phyloP scores from a whole-genome alignment of 2,888 invertebrate species.

The Eulithis testata region DNA sequence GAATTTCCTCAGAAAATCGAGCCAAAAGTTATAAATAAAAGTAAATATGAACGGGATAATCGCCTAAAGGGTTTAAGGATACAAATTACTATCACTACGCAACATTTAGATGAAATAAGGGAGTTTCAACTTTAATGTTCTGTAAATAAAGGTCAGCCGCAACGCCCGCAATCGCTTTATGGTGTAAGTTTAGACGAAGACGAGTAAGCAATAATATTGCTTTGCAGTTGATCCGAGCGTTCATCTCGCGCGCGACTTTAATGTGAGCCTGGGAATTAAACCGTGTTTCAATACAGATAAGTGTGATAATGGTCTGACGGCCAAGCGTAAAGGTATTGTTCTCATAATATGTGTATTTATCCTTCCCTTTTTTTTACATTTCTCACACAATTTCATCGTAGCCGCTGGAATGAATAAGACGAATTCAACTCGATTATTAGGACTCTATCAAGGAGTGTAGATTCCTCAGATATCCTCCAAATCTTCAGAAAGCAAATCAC shows the following conservation, averaged over 20 bases:
- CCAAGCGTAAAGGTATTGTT: no score
- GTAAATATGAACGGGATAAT: conserved; percentile 14
- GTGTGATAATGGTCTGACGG: no score
- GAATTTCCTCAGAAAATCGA: conserved; percentile 6
- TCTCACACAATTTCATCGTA: no score
- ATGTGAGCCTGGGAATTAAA: conserved; percentile 1
- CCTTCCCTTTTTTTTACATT: no score
- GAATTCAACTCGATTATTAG: no score
- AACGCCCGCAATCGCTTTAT: neutral
- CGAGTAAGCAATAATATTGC: conserved; percentile 34
- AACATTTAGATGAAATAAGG: conserved; percentile 19
- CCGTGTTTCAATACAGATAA: neutral
- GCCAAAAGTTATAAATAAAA: conserved; percentile 7
- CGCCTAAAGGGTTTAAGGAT: conserved; percentile 7
- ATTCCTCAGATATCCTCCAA: no score
- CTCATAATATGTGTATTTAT: no score
- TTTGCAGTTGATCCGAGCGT: conserved; percentile 32
- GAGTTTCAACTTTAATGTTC: conserved; percentile 17
- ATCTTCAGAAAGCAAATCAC: no score
- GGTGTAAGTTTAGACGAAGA: conserved; percentile 31
- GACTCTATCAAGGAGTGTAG: no score
- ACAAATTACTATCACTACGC: conserved; percentile 31
- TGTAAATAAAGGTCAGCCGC: conserved; percentile 10
- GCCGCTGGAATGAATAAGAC: no score
- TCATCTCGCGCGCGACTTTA: conserved; percentile 15